Base-by-base conservation (phyloP, 1,140 invertebrate genomes). In the Acromyrmex echinatior region DNA sequence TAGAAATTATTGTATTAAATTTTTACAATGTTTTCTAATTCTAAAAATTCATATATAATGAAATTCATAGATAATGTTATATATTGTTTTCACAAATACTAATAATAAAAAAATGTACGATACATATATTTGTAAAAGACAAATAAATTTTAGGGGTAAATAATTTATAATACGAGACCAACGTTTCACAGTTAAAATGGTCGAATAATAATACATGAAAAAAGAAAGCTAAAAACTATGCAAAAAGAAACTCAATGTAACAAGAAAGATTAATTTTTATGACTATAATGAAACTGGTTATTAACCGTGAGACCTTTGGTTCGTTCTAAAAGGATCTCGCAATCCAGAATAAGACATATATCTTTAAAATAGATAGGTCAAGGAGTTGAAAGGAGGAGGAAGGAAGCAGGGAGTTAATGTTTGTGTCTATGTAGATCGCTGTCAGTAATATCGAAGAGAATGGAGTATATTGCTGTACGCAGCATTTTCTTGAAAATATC, bases 311-410 rank as follows among this genome's bases (percentile, higher is more conserved):
- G 6, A 79, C 16, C 62, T 77, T 77, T 16, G 39, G 39, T 28
- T 79, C 16, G 45, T 79, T 51, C 25, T 79, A 4, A 79, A 79
- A 79, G 12, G 62, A 53, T 51, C 16, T 79, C 16, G 9, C 58
- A 90, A 85, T 74, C 56, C 56, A 68, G 70, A 91, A 63, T 49
- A 76, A 91, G 51, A 58, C 53, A 53, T 12, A 81, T 82, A 90
- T 80, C 56, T 74, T 51, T 51, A 16, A 31, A 25, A 68, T 56
- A 63, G 79, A 80, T 87, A 90, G 49, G 88, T 90, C 80, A 90
- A 80, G 80, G 51, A 82, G 18, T 53, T 63, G 49, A 16, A 12
- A 28, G n/a, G 28, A 28, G 45, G 7, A 39, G 53, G n/a, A 63
- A 4, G 60, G 2, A 3, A 68, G n/a, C 2, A 45, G 73, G 35